A percentile compares a stretch with the other conserved stretches of the same genome.
These are phyloP conservation scores for Chloebia gouldiae DNA, from an alignment of 2,113 vertebrate genomes.

Conservation along the genomic window DNA sequence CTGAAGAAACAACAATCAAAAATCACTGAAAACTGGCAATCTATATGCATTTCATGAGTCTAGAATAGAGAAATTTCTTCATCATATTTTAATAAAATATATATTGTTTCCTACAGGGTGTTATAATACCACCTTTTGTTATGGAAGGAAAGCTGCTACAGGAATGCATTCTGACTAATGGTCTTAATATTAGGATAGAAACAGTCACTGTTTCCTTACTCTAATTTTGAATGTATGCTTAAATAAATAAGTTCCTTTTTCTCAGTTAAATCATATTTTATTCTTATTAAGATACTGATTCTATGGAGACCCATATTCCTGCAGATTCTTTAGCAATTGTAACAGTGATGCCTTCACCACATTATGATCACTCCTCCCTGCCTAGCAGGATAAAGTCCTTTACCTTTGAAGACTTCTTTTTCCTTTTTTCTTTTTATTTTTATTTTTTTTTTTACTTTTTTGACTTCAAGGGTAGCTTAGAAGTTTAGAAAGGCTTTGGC, in stretches of 20 bases:
- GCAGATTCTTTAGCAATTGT: background rate
- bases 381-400: background rate
- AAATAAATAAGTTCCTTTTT: background rate
- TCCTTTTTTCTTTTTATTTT: rapidly evolving
- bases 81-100: background rate
- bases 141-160: background rate
- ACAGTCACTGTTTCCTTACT: background rate
- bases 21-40: background rate
- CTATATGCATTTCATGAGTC: background rate
- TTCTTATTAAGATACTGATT: background rate
- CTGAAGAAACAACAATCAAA: background rate
- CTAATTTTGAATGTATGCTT: background rate
- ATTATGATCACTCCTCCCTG: background rate
- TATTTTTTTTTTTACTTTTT: background rate
- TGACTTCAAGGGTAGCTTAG: background rate
- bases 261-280: background rate
- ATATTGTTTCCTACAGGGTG: background rate
- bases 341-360: background rate
- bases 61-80: background rate
- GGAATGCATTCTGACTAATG: background rate
- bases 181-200: background rate
- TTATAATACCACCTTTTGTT: background rate
- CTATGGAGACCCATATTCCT: background rate
- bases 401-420: background rate
- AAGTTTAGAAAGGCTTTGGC: background rate